These are phyloP conservation scores for Sturnus vulgaris DNA, from an alignment of 2,113 vertebrate species.

Conservation along the genomic window DNA sequence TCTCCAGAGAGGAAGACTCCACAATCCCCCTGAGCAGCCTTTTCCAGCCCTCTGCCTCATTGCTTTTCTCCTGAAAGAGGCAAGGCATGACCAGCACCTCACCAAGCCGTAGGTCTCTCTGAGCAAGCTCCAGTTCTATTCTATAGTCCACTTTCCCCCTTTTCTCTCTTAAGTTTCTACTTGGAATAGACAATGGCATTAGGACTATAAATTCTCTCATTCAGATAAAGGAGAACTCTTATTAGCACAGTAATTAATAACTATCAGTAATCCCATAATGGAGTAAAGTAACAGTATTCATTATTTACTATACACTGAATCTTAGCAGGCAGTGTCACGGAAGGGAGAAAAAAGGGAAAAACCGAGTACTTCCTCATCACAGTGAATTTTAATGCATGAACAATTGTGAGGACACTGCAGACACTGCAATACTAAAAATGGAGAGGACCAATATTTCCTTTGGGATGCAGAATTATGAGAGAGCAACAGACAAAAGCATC, in stretches of 20 bases:
- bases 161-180: neutral
- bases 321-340: neutral
- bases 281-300: neutral
- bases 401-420: neutral
- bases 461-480: neutral
- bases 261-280: neutral
- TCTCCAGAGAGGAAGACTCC: neutral
- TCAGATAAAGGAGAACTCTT: neutral
- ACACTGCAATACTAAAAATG: neutral
- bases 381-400: neutral
- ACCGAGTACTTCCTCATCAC: neutral
- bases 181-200: neutral
- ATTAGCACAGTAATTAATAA: neutral
- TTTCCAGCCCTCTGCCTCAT: neutral
- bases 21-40: neutral
- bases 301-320: neutral
- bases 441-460: neutral
- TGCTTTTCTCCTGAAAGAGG: neutral
- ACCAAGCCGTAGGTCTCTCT: neutral
- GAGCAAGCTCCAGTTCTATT: neutral
- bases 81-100: neutral
- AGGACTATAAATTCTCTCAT: neutral
- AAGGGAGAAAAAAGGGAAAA: fast-evolving
- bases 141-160: neutral
- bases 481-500: neutral